Percentiles rank a stretch among this genome's conserved stretches.
Conservation (phyloP, 2,797 vertebrate genomes). For the Sebastes matsubarae region DNA sequence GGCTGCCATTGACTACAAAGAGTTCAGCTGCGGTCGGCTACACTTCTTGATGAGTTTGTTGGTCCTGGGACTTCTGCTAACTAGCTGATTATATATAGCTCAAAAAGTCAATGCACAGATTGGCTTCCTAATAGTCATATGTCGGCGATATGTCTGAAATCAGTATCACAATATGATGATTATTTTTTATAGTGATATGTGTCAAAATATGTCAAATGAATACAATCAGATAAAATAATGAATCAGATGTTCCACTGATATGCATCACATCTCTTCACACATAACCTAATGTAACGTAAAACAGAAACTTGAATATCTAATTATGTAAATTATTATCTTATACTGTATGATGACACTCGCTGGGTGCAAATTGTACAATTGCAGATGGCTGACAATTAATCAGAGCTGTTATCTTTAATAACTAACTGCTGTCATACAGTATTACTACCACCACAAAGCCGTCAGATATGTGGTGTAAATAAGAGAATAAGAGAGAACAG, state of each 20-base stretch:
- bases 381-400: not conserved
- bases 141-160: not conserved
- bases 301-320: not conserved
- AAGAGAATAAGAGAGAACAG: conserved; percentile 23
- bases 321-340: not conserved
- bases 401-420: not conserved
- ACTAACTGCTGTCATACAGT: not conserved
- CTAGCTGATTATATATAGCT: not conserved
- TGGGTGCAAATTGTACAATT: not conserved
- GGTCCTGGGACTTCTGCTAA: not conserved
- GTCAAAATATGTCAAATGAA: not conserved
- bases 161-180: not conserved
- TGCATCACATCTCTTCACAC: not conserved
- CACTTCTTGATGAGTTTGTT: conserved; percentile 3
- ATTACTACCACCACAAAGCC: not conserved
- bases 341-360: not conserved
- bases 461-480: conserved; percentile 1
- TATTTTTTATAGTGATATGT: not conserved
- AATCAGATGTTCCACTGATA: not conserved
- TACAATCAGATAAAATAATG: not conserved
- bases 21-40: not conserved
- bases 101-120: not conserved
- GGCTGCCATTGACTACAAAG: conserved; percentile 12
- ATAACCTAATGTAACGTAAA: not conserved
- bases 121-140: not conserved